phyloP scores from a whole-genome alignment of 2,113 vertebrate genomes.

The Platysteira castanea region DNA sequence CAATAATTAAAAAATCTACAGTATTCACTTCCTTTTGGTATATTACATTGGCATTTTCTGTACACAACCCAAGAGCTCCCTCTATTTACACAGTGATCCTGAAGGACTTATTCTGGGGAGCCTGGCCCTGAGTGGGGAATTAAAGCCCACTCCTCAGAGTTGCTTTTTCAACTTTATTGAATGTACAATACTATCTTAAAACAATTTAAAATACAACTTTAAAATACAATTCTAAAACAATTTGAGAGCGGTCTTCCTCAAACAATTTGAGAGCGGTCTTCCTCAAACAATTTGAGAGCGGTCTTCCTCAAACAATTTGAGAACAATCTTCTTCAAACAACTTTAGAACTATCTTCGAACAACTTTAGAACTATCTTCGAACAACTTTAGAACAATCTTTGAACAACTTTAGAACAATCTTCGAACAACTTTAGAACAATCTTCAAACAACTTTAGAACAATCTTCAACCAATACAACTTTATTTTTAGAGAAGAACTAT shows the following conservation, averaged over 20 bases:
- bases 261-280: neutral
- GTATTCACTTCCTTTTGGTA: conserved; percentile 78
- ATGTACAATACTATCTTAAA: neutral
- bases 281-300: neutral
- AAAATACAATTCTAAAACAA: neutral
- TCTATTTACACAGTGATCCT: conserved; percentile 71
- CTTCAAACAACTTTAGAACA: neutral
- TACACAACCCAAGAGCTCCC: conserved; percentile 74
- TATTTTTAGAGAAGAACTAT: neutral
- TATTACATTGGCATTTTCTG: conserved; percentile 76
- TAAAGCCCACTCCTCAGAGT: conserved; percentile 26
- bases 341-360: neutral
- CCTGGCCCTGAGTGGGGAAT: conserved; percentile 50
- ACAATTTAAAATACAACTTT: neutral
- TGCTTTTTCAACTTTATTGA: neutral
- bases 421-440: neutral
- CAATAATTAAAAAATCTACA: conserved; percentile 80
- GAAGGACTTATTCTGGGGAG: conserved; percentile 19
- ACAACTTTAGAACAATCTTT: neutral
- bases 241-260: neutral
- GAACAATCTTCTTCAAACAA: neutral
- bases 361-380: neutral
- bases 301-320: neutral
- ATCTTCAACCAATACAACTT: neutral
- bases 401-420: neutral